Base-by-base conservation (phyloP, 35 echinoderm and acorn worm genomes). In the Hemicentrotus pulcherrimus region DNA sequence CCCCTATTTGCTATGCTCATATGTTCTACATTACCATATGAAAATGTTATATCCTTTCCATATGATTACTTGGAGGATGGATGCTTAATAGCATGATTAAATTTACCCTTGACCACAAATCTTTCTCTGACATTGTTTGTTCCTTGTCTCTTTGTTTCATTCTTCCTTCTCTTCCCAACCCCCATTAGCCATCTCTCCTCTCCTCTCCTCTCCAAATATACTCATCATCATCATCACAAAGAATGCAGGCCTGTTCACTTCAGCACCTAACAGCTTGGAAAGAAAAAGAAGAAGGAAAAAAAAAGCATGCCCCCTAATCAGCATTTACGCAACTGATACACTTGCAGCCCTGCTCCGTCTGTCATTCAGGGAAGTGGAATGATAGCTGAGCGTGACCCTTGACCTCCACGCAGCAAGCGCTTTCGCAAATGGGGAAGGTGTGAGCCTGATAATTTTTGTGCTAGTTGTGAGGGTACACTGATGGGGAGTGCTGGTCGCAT, bases 341-440 rank as follows among this genome's bases (percentile, higher is more conserved):
- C 65, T 78, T 78, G 65, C 65, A 78, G 65, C 65, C 65, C 24
- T 6, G 19, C 19, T 22, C 65, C 19, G 61, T 78, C 65, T 78
- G 65, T 78, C 65, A 78, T 78, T 78, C n/a, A n/a, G 65, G 65
- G 65, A 78, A 78, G 65, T 78, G 65, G 65, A 78, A 78, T 78
- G 65, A 78, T 78, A 78, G 22, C 65, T 78, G 65, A 78, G 65
- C 65, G 65, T n/a, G 65, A 78, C 65, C 65, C 65, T n/a, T 28
- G 65, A 78, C 65, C 65, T n/a, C 65, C 4, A 28, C 22, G n/a
- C 19, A 78, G 65, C 65, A 78, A 78, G 65, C 28, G 65, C 65
- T 78, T 78, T 78, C 22, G n/a, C 65, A 78, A 78, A 78, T 78
- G 65, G 65, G 65, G 65, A 78, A 22, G 28, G 65, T 28, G 19